phyloP scores from a whole-genome alignment of 2,113 vertebrate species.

The Machaerirhynchus nigripectus region DNA sequence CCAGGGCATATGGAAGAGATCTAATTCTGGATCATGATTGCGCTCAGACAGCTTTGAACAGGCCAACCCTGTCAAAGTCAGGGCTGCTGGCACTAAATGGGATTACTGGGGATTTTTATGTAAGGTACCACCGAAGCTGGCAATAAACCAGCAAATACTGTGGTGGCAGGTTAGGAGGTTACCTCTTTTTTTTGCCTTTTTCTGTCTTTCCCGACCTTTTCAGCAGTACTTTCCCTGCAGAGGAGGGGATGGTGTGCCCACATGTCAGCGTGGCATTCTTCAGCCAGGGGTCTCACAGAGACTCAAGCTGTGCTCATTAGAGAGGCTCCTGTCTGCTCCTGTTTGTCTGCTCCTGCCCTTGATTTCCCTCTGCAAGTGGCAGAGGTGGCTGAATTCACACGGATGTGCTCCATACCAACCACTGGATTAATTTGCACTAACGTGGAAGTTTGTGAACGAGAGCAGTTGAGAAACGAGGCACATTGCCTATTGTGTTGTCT shows the following conservation, averaged over 20 bases:
- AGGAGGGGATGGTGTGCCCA: neutral
- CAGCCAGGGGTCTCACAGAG: neutral
- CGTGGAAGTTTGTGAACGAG: neutral
- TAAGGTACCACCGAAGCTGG: neutral
- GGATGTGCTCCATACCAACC: neutral
- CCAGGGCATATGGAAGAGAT: neutral
- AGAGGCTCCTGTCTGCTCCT: neutral
- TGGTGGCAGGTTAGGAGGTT: neutral
- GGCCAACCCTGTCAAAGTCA: neutral
- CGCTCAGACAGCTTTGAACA: neutral
- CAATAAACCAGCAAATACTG: neutral
- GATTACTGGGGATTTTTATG: neutral
- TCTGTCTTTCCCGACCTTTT: neutral
- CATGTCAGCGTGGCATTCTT: rapidly evolving
- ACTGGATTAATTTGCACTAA: neutral
- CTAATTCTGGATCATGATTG: neutral
- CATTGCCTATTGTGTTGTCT: neutral
- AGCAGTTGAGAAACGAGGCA: neutral
- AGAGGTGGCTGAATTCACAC: neutral
- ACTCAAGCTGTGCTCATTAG: neutral
- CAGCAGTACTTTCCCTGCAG: neutral
- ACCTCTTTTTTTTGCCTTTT: neutral
- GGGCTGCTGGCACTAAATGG: neutral
- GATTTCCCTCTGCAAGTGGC: neutral
- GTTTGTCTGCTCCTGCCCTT: neutral